Evolutionary conservation across 2,113 vertebrate genomes (phyloP).

Genomic region (Otocyon megalotis): DNA sequence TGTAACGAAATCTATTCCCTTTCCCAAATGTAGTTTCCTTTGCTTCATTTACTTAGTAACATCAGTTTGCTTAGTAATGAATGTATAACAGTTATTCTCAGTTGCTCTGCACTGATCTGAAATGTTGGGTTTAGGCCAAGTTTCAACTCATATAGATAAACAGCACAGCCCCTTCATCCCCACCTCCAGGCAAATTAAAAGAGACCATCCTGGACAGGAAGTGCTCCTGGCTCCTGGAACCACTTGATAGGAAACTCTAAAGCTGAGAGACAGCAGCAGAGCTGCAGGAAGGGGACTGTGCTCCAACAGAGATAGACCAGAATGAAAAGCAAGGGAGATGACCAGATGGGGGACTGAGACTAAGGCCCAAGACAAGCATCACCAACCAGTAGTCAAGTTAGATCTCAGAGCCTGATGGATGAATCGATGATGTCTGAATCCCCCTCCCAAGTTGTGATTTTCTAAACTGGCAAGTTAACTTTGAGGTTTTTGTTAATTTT

Average conservation of each 20-base stretch:
- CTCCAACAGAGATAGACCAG: background rate
- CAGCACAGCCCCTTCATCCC: background rate
- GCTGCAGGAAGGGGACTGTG: background rate
- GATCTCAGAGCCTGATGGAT: background rate
- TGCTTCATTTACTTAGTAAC: background rate
- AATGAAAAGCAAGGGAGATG: background rate
- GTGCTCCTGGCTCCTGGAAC: background rate
- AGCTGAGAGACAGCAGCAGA: background rate
- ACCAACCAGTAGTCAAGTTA: background rate
- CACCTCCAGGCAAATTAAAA: background rate
- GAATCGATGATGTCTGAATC: background rate
- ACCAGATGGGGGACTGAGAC: too few species aligned
- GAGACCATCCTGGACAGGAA: background rate
- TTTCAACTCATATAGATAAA: slow-evolving; percentile 20
- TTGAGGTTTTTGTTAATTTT: background rate
- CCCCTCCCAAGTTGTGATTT: background rate
- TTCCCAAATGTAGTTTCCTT: background rate
- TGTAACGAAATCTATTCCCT: background rate
- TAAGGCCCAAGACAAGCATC: background rate
- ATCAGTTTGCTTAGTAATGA: background rate
- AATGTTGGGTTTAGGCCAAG: background rate
- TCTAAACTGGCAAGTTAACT: background rate
- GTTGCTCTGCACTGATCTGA: background rate
- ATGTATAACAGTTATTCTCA: background rate
- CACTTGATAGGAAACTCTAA: background rate